A percentile compares a stretch with the other conserved stretches of the same genome.
Evolutionary conservation across 2,113 vertebrate genomes (phyloP).

Genomic region (Scortum barcoo): DNA sequence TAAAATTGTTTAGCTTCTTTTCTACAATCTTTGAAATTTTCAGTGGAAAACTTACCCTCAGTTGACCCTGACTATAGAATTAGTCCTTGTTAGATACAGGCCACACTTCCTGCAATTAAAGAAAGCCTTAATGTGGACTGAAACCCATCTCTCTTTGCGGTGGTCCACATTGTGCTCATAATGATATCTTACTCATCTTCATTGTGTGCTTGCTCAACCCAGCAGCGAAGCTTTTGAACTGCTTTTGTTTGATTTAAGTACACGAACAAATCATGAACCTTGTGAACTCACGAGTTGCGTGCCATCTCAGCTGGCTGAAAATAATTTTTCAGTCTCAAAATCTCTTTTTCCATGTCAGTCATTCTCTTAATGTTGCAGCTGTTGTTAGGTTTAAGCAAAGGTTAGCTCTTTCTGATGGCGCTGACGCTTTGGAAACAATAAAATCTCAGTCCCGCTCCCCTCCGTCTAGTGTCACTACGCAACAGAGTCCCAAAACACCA

Average conservation of each 20-base stretch:
- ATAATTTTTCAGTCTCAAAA: constrained; percentile 43
- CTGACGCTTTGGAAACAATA: constrained; percentile 79
- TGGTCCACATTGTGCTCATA: constrained; percentile 56
- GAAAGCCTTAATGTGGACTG: constrained; percentile 44
- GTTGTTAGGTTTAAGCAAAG: constrained; percentile 65
- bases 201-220: constrained; percentile 41
- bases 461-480: constrained; percentile 75
- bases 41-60: constrained; percentile 33
- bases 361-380: constrained; percentile 57
- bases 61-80: constrained; percentile 49
- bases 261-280: constrained; percentile 41
- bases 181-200: constrained; percentile 63
- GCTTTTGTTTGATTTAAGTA: constrained; percentile 38
- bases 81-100: constrained; percentile 38
- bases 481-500: constrained; percentile 80
- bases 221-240: constrained; percentile 41
- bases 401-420: constrained; percentile 55
- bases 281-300: constrained; percentile 33
- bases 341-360: constrained; percentile 66
- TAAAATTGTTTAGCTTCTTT: constrained; percentile 45
- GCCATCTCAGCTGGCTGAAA: constrained; percentile 39
- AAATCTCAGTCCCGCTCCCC: constrained; percentile 55
- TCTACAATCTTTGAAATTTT: constrained; percentile 27
- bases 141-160: constrained; percentile 47
- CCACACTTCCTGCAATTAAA: constrained; percentile 33